phyloP scores from a whole-genome alignment of 2,888 invertebrate species.

The Drepanosiphum platanoidis region DNA sequence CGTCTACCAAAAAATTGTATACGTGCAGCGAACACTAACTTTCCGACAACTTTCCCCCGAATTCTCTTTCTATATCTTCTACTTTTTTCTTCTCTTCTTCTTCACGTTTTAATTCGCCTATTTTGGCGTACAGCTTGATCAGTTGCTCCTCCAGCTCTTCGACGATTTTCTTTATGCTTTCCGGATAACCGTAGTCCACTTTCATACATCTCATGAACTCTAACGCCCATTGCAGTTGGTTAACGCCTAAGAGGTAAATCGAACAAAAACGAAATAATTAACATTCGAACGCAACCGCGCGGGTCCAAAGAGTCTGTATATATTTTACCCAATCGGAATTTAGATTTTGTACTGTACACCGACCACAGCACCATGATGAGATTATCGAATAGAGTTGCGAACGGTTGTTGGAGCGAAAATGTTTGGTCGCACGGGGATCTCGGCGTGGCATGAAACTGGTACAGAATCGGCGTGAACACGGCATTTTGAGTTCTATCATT shows the following conservation, averaged over 20 bases:
- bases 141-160: constrained; percentile 30
- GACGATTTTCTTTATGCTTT: constrained; percentile 10
- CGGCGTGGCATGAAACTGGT: constrained; percentile 18
- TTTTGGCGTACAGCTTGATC: constrained; percentile 25
- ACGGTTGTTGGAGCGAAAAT: constrained; percentile 41
- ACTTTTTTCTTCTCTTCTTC: background rate
- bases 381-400: constrained; percentile 41
- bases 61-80: background rate
- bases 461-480: background rate
- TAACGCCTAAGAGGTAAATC: constrained; percentile 16
- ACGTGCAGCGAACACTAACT: background rate
- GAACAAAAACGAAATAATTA: background rate
- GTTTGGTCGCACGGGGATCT: background rate
- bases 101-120: background rate
- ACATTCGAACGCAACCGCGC: background rate
- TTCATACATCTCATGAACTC: constrained; percentile 52
- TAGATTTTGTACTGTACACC: constrained; percentile 28
- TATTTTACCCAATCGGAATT: constrained; percentile 17
- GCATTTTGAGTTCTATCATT: background rate
- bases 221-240: constrained; percentile 49
- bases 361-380: constrained; percentile 49
- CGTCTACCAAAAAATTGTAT: background rate
- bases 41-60: background rate
- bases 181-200: constrained; percentile 37
- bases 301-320: background rate